Evolutionary conservation across 2,888 invertebrate genomes (phyloP).

Genomic region (Blastobasis adustella): DNA sequence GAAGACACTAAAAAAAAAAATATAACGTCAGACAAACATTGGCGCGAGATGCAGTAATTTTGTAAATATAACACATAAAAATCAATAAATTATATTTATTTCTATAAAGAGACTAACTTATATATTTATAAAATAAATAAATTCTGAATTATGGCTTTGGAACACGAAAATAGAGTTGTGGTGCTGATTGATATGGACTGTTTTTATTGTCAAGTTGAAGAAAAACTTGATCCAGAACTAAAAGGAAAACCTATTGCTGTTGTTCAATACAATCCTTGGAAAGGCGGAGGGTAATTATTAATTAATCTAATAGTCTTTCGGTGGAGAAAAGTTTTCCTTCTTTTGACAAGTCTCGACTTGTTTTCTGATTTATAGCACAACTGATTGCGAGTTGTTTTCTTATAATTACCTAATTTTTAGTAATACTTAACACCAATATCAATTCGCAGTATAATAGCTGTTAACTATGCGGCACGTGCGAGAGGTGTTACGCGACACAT

Average conservation of each 20-base stretch:
- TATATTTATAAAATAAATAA: not conserved
- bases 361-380: not conserved
- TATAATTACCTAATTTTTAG: not conserved
- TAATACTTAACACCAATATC: not conserved
- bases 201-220: slow-evolving; percentile 99
- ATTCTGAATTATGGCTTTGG: slow-evolving; percentile 38
- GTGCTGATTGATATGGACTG: slow-evolving; percentile 99
- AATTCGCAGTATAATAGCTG: slow-evolving; percentile 89
- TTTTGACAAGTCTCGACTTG: not conserved
- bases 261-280: slow-evolving; percentile 95
- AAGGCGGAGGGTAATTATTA: slow-evolving; percentile 88
- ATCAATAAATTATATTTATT: not conserved
- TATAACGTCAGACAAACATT: not conserved
- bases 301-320: not conserved
- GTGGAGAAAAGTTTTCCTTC: not conserved
- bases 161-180: slow-evolving; percentile 79
- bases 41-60: not conserved
- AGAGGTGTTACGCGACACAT: slow-evolving; percentile 92
- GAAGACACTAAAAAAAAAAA: too few species aligned
- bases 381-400: not conserved
- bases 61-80: not conserved
- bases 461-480: slow-evolving; percentile 95
- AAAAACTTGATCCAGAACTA: slow-evolving; percentile 87
- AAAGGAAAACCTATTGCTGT: slow-evolving; percentile 95
- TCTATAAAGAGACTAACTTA: not conserved